Base-by-base conservation (phyloP, 2,113 vertebrate species). In the Rhegmatorhina hoffmannsi region DNA sequence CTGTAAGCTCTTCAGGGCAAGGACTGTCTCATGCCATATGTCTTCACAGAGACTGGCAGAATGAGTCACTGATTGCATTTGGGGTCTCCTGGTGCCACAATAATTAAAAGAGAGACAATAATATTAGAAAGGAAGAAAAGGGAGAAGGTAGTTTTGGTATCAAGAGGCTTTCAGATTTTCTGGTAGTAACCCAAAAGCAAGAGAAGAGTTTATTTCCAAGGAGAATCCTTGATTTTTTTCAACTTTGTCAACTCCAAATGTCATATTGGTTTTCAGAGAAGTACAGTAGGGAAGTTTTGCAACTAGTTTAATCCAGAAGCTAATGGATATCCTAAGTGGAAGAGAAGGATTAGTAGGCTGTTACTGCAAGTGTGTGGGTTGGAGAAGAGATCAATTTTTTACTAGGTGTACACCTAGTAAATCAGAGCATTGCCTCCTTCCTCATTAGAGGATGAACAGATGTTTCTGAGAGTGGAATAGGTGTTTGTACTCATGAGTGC, bases 41-140 rank as follows among this genome's bases (percentile, higher is more conserved):
- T 96, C 94, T 94, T 95, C 83, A 81, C 88, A 92, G 94, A 95
- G 86, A 94, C 85, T 86, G 94, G 79, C 88, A 94, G 90, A 95
- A 96, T 86, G 88, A 96, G 83, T 66, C 92, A 94, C 64, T 96
- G 95, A 97, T 96, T 97, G 92, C 93, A 92, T 94, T 94, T 90
- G 72, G 90, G 93, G 93, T 96, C 94, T 94, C 94, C 80, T 92
- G 96, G 68, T 96, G 92, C 93, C 88, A 84, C 83, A 94, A 92
- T 97, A 97, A 97, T 97, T 96, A 95, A 96, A 96, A 96, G 83
- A 92, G 68, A 96, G 85, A 75, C 85, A 94, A 95, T 94, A 96
- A 92, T 97, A 96, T 95, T 87, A 86, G 85, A 93, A 97, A 95
- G 56, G 25, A 88, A 93, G 73, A 87, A 87, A 93, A 94, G 19